Evolutionary conservation across 2,113 vertebrate genomes (phyloP).

Genomic region (Clarias batrachus): DNA sequence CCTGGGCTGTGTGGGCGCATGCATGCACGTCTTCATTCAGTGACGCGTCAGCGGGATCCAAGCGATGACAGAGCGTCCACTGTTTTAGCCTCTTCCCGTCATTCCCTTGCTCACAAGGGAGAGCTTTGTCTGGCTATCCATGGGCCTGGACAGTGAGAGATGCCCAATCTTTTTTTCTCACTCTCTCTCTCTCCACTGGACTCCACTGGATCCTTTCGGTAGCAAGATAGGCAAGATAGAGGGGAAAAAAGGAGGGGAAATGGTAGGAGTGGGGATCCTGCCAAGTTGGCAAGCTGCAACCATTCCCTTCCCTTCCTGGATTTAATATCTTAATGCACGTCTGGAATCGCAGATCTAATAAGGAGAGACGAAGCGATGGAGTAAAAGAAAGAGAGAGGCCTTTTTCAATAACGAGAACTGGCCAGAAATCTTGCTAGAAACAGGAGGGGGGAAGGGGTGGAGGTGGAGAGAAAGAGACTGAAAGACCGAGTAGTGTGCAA

Average conservation of each 20-base stretch:
- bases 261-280: slow-evolving; percentile 24
- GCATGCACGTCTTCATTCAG: slow-evolving; percentile 55
- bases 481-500: slow-evolving; percentile 5
- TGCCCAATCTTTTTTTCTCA: slow-evolving; percentile 28
- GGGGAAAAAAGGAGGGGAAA: neutral
- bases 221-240: neutral
- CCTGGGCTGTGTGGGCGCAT: slow-evolving; percentile 43
- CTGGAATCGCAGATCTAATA: slow-evolving; percentile 45
- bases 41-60: slow-evolving; percentile 50
- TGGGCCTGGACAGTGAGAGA: slow-evolving; percentile 36
- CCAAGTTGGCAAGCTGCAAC: slow-evolving; percentile 36
- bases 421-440: slow-evolving; percentile 45
- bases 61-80: slow-evolving; percentile 59
- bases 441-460: neutral
- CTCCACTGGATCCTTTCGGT: slow-evolving; percentile 14
- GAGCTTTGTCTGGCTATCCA: slow-evolving; percentile 59
- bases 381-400: slow-evolving; percentile 20
- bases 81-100: slow-evolving; percentile 56
- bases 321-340: slow-evolving; percentile 52
- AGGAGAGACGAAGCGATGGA: slow-evolving; percentile 35
- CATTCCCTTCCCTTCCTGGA: slow-evolving; percentile 48
- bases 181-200: neutral
- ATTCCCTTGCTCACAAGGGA: slow-evolving; percentile 61
- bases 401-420: slow-evolving; percentile 46
- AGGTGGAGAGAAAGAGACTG: slow-evolving; percentile 1